These are phyloP conservation scores for Mesodorylaimus sp. DNA, from an alignment of 2,888 invertebrate species.

Conservation along the genomic window DNA sequence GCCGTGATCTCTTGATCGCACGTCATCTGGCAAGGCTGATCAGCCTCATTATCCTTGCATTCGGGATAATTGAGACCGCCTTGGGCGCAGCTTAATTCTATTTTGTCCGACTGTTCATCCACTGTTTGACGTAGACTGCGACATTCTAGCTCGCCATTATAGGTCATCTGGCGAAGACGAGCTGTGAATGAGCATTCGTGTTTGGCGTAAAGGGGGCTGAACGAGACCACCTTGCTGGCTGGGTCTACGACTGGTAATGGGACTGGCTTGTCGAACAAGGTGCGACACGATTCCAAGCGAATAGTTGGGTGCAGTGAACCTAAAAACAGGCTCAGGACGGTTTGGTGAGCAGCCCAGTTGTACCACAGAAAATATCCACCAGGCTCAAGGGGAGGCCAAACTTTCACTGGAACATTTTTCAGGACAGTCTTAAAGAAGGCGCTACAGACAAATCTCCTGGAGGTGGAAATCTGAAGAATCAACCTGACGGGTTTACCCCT, in stretches of 20 bases:
- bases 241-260: not conserved
- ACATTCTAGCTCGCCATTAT: not conserved
- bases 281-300: too few species aligned
- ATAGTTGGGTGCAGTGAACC: too few species aligned
- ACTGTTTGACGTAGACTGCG: not conserved
- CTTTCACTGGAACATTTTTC: too few species aligned
- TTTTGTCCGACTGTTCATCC: not conserved
- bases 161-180: not conserved
- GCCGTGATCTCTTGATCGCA: not conserved
- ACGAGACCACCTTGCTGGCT: not conserved
- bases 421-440: too few species aligned
- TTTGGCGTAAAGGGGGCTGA: not conserved
- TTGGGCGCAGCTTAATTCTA: not conserved
- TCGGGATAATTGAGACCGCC: not conserved
- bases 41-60: not conserved
- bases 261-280: not conserved
- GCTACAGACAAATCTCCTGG: too few species aligned
- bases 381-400: too few species aligned
- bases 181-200: not conserved
- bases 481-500: too few species aligned
- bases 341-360: too few species aligned
- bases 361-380: too few species aligned
- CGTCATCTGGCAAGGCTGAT: not conserved
- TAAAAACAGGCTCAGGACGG: too few species aligned
- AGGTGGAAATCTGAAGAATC: too few species aligned